Evolutionary conservation across 2,888 invertebrate species (phyloP).

Genomic region (Chrysopilus asiliformis): DNA sequence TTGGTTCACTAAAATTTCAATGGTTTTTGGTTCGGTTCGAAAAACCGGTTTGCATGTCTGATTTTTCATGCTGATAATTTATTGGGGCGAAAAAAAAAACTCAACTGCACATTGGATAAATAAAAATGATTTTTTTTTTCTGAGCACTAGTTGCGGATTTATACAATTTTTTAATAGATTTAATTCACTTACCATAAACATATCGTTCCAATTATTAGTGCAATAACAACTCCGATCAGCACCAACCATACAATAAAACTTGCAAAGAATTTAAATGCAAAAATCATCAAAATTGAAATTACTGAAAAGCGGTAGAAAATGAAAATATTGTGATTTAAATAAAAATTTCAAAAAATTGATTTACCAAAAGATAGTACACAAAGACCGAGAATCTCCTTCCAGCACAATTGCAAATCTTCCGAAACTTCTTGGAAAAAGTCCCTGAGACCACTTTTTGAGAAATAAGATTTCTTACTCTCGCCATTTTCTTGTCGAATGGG

Average conservation of each 20-base stretch:
- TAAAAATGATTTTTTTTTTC: too few relatives aligned
- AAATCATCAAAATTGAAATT: conserved; percentile 41
- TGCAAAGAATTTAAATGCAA: conserved; percentile 44
- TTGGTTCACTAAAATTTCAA: too few relatives aligned
- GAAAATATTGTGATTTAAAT: too few relatives aligned
- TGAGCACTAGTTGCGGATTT: too few relatives aligned
- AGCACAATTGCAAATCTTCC: conserved; percentile 45
- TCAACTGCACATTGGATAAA: too few relatives aligned
- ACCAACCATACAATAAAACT: conserved; percentile 49
- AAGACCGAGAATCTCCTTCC: conserved; percentile 45
- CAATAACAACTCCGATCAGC: conserved; percentile 39
- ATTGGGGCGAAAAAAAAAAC: too few relatives aligned
- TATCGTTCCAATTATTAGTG: conserved; percentile 40
- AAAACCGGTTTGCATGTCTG: too few relatives aligned
- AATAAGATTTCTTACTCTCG: conserved; percentile 28
- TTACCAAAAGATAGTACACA: conserved; percentile 46
- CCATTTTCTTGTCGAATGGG: conserved; percentile 31
- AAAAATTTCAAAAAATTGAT: too few relatives aligned
- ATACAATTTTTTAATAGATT: conserved; percentile 3
- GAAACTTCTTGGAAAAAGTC: conserved; percentile 45
- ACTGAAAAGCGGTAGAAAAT: too few relatives aligned
- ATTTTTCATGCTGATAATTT: too few relatives aligned
- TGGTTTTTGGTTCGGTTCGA: too few relatives aligned
- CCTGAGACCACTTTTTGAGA: conserved; percentile 38
- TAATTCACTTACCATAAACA: conserved; percentile 43